Conservation (phyloP, 2,888 invertebrate species). For the Tipula lateralis region DNA sequence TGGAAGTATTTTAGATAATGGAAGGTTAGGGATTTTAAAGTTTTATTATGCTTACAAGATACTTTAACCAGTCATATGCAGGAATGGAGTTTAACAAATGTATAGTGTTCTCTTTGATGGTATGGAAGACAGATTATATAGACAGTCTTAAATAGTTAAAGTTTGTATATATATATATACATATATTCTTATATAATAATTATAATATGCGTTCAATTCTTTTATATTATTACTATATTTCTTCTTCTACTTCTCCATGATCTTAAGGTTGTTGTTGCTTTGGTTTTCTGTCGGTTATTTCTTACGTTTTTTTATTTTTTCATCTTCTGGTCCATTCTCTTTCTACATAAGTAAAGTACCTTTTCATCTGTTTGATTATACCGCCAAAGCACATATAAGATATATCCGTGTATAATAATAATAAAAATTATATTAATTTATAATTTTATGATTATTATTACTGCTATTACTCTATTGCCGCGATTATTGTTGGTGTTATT, state of each 20-base stretch:
- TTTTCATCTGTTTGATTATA: background rate
- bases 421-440: constrained; percentile 19
- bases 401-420: background rate
- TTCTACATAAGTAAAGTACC: constrained; percentile 24
- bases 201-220: constrained; percentile 13
- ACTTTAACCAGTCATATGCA: background rate
- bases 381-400: background rate
- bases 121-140: background rate
- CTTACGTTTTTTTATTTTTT: background rate
- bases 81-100: background rate
- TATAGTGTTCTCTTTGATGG: background rate
- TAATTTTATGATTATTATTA: constrained; percentile 21
- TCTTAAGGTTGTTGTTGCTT: background rate
- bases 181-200: background rate
- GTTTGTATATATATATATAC: background rate
- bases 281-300: constrained; percentile 2
- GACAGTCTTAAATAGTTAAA: background rate
- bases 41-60: background rate
- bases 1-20: background rate
- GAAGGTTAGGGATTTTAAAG: background rate
- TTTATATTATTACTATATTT: background rate
- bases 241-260: background rate
- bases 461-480: background rate
- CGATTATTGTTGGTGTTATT: background rate
- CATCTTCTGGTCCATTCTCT: constrained; percentile 11